phyloP scores from a whole-genome alignment of 2,797 vertebrate species.

The Dromococcyx pavoninus region DNA sequence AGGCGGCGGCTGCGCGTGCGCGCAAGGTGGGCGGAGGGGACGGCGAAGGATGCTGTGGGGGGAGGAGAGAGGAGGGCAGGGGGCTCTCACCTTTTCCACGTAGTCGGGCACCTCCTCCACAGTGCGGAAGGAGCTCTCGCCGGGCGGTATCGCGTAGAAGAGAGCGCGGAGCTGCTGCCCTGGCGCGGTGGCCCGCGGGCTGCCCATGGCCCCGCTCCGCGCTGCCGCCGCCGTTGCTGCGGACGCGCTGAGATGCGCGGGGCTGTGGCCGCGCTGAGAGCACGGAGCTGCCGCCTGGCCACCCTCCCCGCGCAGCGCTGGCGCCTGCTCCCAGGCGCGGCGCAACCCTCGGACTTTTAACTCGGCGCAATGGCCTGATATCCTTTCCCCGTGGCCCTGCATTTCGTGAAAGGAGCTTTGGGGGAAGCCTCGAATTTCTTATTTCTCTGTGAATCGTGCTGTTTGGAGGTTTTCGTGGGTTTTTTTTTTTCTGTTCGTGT shows the following conservation, averaged over 20 bases:
- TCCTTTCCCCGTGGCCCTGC: accelerated
- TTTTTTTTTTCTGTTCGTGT: accelerated
- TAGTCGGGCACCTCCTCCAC: slow-evolving; percentile 87
- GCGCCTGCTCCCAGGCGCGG: no score
- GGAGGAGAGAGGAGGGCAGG: background rate
- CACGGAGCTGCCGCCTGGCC: no score
- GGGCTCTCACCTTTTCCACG: slow-evolving; percentile 84
- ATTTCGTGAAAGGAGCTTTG: accelerated
- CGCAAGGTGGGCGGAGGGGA: background rate
- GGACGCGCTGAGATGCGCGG: background rate
- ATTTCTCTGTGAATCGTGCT: accelerated
- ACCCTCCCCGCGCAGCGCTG: background rate
- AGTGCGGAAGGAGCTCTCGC: slow-evolving; percentile 82
- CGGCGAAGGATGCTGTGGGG: background rate
- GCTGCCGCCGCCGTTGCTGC: no score
- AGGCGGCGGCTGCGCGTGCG: background rate
- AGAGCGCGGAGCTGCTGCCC: slow-evolving; percentile 77
- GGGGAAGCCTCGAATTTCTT: accelerated
- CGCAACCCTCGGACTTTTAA: background rate
- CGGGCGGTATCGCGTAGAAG: slow-evolving; percentile 83
- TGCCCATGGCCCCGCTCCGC: background rate
- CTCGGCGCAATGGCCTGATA: accelerated
- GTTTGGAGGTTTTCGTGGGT: accelerated
- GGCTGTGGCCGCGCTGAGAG: background rate
- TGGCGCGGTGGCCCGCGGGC: background rate